Conservation (phyloP, 1,140 invertebrate genomes). For the Lordiphosa mommai region DNA sequence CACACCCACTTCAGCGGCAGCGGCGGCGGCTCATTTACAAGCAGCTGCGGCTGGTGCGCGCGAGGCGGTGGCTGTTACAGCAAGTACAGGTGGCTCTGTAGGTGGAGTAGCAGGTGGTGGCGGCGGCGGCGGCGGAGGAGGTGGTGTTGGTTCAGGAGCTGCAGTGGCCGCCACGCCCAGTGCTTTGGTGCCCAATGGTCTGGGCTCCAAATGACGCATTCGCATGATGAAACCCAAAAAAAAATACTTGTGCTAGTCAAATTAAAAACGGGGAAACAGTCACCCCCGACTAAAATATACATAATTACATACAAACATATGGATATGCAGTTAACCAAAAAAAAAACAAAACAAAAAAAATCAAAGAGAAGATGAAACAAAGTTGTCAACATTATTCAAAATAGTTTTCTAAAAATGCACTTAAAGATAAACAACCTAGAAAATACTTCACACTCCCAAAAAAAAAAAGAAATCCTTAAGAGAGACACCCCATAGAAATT, state of each 20-base stretch:
- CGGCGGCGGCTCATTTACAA: constrained; percentile 45
- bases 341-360: constrained; percentile 47
- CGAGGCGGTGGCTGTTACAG: constrained; percentile 21
- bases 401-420: constrained; percentile 49
- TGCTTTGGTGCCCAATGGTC: constrained; percentile 67
- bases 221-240: constrained; percentile 80
- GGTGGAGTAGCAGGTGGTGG: constrained; percentile 1
- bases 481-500: constrained; percentile 16
- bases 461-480: constrained; percentile 8
- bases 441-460: constrained; percentile 42
- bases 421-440: constrained; percentile 14
- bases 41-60: constrained; percentile 44
- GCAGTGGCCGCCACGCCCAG: constrained; percentile 52
- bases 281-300: constrained; percentile 21
- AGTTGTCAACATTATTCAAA: constrained; percentile 32
- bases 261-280: constrained; percentile 42
- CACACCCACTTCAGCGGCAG: constrained; percentile 53
- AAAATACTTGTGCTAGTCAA: constrained; percentile 80
- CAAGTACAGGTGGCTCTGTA: background rate
- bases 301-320: constrained; percentile 9
- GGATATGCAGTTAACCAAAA: constrained; percentile 56
- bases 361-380: background rate
- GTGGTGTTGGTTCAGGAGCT: constrained; percentile 13
- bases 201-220: constrained; percentile 80
- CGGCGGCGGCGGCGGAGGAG: constrained; percentile 13